Base-by-base conservation (phyloP, 2,888 invertebrate genomes). In the Caenorhabditis becei region DNA sequence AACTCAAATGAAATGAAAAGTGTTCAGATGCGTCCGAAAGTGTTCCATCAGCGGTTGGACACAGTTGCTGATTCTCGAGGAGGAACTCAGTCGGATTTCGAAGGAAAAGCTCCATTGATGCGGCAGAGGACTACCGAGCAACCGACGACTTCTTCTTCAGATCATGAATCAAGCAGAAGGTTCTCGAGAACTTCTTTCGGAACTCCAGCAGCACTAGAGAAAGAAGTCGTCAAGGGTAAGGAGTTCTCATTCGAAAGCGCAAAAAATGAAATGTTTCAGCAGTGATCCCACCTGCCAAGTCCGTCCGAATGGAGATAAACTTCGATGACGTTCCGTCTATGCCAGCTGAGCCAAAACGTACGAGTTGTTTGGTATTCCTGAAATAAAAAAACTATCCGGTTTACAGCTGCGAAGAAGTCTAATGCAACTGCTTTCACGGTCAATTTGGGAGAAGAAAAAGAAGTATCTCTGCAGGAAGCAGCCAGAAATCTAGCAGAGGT, bases 261-360 rank as follows among this genome's bases (percentile, higher is more conserved):
- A n/a, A 16, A 18, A 47, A 56, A 49, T 16, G 16, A 28, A 2
- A 41, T 18, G 16, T 58, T 77, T 24, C 37, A 78, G 69, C 56
- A 16, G 20, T 44, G 0, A 51, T 32, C 62, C 70, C 80, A 75
- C 75, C 80, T 58, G 77, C 83, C 23, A 78, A 79, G 51, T 82
- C 86, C 18, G 82, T 87, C 7, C 65, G 86, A 56, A 87, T 87
- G 87, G 87, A 87, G 47, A 83, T 87, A 51, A 83, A 86, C 26
- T 85, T 87, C 32, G 79, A 71, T 16, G 74, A 75, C 49, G 82
- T 82, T 2, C 74, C 74, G 0, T 47, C 63, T 11, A 61, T 71
- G 58, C 77, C 77, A 26, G 49, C 62, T 20, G 75, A 78, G 54
- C 58, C 62, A 20, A 82, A 72, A 56, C 74, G 80, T 80, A 53